Evolutionary conservation across 2,113 vertebrate genomes (phyloP).

Genomic region (Cephalopholis sonnerati): DNA sequence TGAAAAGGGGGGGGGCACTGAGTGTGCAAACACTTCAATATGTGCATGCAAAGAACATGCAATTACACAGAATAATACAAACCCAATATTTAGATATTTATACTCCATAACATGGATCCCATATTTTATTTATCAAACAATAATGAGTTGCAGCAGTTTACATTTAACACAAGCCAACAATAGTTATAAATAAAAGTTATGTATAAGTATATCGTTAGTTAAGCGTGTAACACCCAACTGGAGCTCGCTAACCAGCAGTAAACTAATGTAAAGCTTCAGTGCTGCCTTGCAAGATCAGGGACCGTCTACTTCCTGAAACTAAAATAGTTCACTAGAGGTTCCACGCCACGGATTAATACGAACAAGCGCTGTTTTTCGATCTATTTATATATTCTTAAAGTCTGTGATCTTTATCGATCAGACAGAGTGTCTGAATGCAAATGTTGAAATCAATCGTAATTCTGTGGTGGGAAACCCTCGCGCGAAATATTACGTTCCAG

Average conservation of each 20-base stretch:
- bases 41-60: background rate
- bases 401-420: accelerated
- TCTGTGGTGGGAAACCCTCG: background rate
- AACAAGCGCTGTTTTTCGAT: background rate
- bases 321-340: constrained; percentile 26
- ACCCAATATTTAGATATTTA: background rate
- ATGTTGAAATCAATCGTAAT: background rate
- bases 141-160: background rate
- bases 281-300: constrained; percentile 50
- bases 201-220: background rate
- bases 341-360: background rate
- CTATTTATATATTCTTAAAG: accelerated
- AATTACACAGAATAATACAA: background rate
- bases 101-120: background rate
- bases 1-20: background rate
- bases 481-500: constrained; percentile 40
- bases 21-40: background rate
- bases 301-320: constrained; percentile 75
- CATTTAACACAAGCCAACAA: background rate
- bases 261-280: constrained; percentile 39
- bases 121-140: background rate
- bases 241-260: constrained; percentile 14
- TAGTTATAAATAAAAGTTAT: background rate
- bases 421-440: accelerated
- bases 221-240: constrained; percentile 1